Evolutionary conservation across 2,888 invertebrate genomes (phyloP).

Genomic region (Epiblema foenella): DNA sequence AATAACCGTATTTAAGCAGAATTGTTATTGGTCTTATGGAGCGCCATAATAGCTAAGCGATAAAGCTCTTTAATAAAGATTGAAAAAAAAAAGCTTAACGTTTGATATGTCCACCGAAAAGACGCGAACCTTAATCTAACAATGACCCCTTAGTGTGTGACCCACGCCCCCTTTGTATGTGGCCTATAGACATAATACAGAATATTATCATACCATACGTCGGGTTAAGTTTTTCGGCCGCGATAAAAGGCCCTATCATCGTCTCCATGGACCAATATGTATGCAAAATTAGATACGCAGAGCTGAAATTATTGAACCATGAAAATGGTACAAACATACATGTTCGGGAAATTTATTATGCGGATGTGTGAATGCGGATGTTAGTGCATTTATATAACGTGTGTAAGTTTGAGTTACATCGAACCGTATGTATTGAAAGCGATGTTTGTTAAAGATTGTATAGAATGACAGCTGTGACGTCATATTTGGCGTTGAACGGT

Average conservation of each 20-base stretch:
- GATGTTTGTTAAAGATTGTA: no score
- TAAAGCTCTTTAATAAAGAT: no score
- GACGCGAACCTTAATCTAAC: no score
- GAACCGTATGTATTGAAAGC: no score
- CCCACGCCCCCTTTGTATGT: neutral
- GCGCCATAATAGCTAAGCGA: no score
- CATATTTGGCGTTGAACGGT: no score
- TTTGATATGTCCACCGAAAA: no score
- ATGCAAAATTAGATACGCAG: conserved; percentile 22
- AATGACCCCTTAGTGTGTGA: neutral
- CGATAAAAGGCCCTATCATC: conserved; percentile 31
- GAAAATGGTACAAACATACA: conserved; percentile 18
- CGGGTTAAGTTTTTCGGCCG: conserved; percentile 31
- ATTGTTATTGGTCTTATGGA: no score
- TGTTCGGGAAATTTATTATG: neutral
- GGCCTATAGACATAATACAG: neutral
- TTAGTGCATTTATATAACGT: neutral
- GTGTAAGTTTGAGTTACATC: no score
- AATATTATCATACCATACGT: conserved; percentile 27
- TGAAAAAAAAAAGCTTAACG: no score
- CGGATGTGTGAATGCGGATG: neutral
- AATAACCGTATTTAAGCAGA: no score
- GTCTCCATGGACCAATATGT: conserved; percentile 23
- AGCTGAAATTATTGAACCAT: conserved; percentile 12
- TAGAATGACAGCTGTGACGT: no score